Evolutionary conservation across 2,888 invertebrate genomes (phyloP), one percentile per base, ranked within the genome.

Genomic region (Drosophila atripex): DNA sequence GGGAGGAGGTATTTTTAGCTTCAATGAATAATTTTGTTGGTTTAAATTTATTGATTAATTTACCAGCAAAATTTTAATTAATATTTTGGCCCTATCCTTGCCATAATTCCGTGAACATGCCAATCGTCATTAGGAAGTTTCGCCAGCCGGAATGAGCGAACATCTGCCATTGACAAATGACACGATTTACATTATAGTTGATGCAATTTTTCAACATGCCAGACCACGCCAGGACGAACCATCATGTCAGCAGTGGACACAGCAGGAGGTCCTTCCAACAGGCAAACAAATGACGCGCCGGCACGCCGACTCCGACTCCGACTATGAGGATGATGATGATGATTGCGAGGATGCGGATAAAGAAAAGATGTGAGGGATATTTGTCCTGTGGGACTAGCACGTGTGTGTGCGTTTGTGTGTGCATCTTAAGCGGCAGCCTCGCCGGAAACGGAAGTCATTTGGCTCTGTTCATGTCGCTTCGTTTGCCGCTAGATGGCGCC

Each of bases 81-180:
- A 12, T 47, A 49, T 55, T 66, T 54, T 1, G 30, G n/a, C n/a
- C 12, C 2, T 1, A 32, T 28, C 12, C 35, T 2, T 30, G 32
- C 7, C 39, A 28, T 45, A 39, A 14, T 45, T 32, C 46, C 30
- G 35, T 39, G 45, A 66, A 51, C 63, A 71, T 75, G 83, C 58
- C 79, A 74, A 80, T 83, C 82, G 86, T 82, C 77, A 57, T 71
- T 71, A 70, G 71, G 43, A 52, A 43, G 63, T 23, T 39, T 64
- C 45, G 65, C 43, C 21, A 23, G n/a, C 16, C 51, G 49, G 49
- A 32, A 58, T 51, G 28, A 54, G 59, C 71, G 53, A 76, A 71
- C 87, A 88, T 83, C 87, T 89, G 88, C 74, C 77, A 78, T 78
- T 89, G 89, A 88, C 88, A 88, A 88, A 88, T 88, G 88, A 87